These are phyloP conservation scores for Bunonema sp. DNA, from an alignment of 2,888 invertebrate genomes.

Conservation along the genomic window DNA sequence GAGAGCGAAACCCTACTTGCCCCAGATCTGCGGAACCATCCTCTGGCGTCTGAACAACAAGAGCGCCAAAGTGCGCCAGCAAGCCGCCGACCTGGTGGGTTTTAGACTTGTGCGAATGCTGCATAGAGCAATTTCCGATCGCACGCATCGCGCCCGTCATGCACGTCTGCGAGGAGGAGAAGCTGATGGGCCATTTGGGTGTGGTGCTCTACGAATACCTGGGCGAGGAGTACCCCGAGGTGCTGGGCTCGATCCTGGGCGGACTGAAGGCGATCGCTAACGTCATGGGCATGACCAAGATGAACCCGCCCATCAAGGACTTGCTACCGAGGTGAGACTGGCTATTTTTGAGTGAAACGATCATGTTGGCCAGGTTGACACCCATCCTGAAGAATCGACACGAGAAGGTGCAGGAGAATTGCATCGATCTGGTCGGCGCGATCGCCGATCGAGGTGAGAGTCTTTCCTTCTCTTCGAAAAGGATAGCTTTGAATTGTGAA, in stretches of 20 bases:
- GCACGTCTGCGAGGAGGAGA: constrained; percentile 99
- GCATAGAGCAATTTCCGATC: constrained; percentile 50
- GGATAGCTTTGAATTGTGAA: not conserved
- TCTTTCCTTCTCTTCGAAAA: not conserved
- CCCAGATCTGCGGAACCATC: constrained; percentile 98
- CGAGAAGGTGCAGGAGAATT: constrained; percentile 90
- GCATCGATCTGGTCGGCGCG: constrained; percentile 93
- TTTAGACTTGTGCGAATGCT: not conserved
- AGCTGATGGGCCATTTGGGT: constrained; percentile 97
- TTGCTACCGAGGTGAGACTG: constrained; percentile 62
- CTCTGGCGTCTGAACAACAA: constrained; percentile 98
- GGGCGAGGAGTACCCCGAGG: constrained; percentile 98
- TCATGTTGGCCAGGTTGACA: not conserved
- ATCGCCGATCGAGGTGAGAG: constrained; percentile 64
- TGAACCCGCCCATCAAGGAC: constrained; percentile 99
- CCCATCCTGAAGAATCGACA: constrained; percentile 86
- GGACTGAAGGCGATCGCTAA: constrained; percentile 97
- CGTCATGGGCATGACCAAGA: constrained; percentile 99
- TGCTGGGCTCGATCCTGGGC: constrained; percentile 87
- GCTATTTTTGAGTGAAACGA: not conserved
- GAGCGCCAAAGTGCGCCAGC: constrained; percentile 92
- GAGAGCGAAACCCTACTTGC: constrained; percentile 76
- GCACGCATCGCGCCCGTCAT: constrained; percentile 90
- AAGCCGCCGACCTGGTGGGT: constrained; percentile 77
- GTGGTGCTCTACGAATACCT: constrained; percentile 95